These are phyloP conservation scores for Dasypogon diadema DNA, from an alignment of 2,888 invertebrate species.

Conservation along the genomic window DNA sequence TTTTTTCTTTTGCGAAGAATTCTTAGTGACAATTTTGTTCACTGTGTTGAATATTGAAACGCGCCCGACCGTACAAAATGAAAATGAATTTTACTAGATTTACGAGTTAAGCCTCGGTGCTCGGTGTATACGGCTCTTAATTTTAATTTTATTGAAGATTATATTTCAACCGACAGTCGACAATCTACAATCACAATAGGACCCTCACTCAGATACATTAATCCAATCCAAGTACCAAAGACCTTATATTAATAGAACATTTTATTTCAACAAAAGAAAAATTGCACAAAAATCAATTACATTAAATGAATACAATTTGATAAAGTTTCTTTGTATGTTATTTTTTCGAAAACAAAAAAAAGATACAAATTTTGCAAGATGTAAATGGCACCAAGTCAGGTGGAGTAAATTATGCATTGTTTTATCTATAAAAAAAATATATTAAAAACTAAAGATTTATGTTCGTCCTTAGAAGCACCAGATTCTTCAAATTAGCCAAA, in stretches of 20 bases:
- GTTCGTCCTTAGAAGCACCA: conserved; percentile 20
- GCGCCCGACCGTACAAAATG: too few species aligned
- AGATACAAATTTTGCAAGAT: conserved; percentile 25
- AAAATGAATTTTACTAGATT: too few species aligned
- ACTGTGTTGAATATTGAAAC: too few species aligned
- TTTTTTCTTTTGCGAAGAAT: too few species aligned
- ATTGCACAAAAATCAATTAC: conserved; percentile 51
- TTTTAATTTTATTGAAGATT: too few species aligned
- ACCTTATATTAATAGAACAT: conserved; percentile 33
- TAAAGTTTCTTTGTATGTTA: conserved; percentile 4
- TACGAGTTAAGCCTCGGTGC: too few species aligned
- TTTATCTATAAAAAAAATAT: conserved; percentile 17
- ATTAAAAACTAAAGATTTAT: conserved; percentile 29
- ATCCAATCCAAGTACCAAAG: too few species aligned
- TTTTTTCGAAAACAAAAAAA: conserved; percentile 36
- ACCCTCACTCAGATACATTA: too few species aligned
- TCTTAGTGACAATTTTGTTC: too few species aligned
- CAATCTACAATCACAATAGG: too few species aligned
- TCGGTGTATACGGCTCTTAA: too few species aligned
- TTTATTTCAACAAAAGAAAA: conserved; percentile 50
- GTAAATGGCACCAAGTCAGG: conserved; percentile 21
- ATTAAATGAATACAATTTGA: conserved; percentile 51
- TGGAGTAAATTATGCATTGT: conserved; percentile 6
- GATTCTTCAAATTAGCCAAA: conserved; percentile 14
- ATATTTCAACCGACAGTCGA: too few species aligned